These are phyloP conservation scores for Pocillopora meandrina DNA, from an alignment of 92 coral and sea anemone species.

Conservation along the genomic window DNA sequence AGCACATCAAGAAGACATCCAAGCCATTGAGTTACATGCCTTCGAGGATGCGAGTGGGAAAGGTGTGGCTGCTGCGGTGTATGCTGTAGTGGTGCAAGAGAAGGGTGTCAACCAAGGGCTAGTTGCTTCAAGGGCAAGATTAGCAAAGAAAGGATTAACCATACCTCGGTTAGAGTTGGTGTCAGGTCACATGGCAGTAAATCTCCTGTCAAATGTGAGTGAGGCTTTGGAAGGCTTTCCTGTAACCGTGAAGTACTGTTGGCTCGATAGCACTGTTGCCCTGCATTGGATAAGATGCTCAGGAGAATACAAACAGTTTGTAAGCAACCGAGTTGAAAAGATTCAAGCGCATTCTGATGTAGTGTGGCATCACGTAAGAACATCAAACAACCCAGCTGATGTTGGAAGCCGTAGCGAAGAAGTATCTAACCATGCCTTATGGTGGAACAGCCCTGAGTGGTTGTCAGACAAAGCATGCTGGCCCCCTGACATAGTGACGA, in stretches of 20 bases:
- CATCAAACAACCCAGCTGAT: slow-evolving; percentile 6
- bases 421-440: neutral
- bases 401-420: neutral
- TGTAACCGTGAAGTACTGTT: neutral
- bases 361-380: slow-evolving; percentile 17
- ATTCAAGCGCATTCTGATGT: slow-evolving; percentile 13
- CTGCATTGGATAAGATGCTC: slow-evolving; percentile 11
- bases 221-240: neutral
- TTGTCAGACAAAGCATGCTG: slow-evolving; percentile 14
- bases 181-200: neutral
- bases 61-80: neutral
- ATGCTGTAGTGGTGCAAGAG: slow-evolving; percentile 27
- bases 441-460: slow-evolving; percentile 1
- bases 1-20: slow-evolving; percentile 16
- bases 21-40: slow-evolving; percentile 18
- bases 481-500: slow-evolving; percentile 15
- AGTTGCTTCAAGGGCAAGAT: slow-evolving; percentile 8
- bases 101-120: slow-evolving; percentile 20
- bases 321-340: neutral
- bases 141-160: slow-evolving; percentile 3
- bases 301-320: neutral
- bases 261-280: neutral
- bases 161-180: neutral
- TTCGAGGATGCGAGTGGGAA: neutral
- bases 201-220: slow-evolving; percentile 16